These are phyloP conservation scores for Conopomorpha cramerella DNA, from an alignment of 1,140 invertebrate genomes.

Conservation along the genomic window DNA sequence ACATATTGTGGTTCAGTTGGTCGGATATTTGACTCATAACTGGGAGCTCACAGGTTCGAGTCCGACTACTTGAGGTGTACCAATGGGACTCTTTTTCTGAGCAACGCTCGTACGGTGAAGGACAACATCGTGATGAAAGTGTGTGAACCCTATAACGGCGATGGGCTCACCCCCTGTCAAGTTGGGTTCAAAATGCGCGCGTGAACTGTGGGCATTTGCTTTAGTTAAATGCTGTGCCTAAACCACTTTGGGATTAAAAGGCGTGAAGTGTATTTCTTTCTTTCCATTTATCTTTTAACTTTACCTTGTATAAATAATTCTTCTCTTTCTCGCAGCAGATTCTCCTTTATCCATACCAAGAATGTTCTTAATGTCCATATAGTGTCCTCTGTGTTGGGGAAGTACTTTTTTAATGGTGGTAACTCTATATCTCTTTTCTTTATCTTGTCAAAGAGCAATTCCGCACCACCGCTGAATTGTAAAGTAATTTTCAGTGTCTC, in stretches of 20 bases:
- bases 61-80: no score
- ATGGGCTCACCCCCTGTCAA: no score
- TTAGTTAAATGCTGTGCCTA: background rate
- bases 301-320: constrained; percentile 86
- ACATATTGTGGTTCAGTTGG: constrained; percentile 42
- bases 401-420: constrained; percentile 44
- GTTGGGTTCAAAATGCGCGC: no score
- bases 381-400: constrained; percentile 16
- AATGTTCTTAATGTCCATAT: constrained; percentile 77
- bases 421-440: constrained; percentile 74
- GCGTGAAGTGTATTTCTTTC: no score
- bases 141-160: no score
- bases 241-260: no score
- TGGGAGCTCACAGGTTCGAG: no score
- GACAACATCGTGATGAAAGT: no score
- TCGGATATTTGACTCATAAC: no score
- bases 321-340: constrained; percentile 81
- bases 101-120: no score
- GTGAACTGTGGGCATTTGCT: no score
- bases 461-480: constrained; percentile 79
- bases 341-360: constrained; percentile 82
- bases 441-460: constrained; percentile 82
- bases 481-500: constrained; percentile 25
- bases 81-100: no score
- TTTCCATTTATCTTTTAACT: background rate